Percentiles rank a stretch among this genome's conserved stretches.
These are phyloP conservation scores for Psilanteris sp. DNA, from an alignment of 1,140 invertebrate species.

Conservation along the genomic window DNA sequence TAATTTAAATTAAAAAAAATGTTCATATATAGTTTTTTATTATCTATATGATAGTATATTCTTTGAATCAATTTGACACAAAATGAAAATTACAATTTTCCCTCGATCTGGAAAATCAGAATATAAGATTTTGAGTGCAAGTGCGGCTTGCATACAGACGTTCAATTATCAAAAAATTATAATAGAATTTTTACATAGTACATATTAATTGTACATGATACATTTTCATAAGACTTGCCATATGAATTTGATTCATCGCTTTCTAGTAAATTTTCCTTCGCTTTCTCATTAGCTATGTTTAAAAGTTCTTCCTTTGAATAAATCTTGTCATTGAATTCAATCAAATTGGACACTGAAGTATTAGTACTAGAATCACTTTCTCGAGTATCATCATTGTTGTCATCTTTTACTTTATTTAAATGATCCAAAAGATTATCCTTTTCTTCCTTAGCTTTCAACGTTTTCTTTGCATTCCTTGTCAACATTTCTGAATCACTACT, in stretches of 20 bases:
- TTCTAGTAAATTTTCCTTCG: slow-evolving; percentile 65
- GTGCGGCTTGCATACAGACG: no score
- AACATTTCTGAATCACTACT: slow-evolving; percentile 40
- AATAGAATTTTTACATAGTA: no score
- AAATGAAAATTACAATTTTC: no score
- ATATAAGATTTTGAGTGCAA: no score
- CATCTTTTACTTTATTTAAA: slow-evolving; percentile 62
- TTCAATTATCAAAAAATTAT: no score
- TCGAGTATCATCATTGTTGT: slow-evolving; percentile 12
- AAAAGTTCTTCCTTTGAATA: slow-evolving; percentile 59
- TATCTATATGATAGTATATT: no score
- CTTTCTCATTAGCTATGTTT: slow-evolving; percentile 60
- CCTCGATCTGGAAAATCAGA: no score
- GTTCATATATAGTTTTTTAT: no score
- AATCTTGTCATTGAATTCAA: slow-evolving; percentile 15
- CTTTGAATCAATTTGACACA: no score
- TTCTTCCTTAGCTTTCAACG: slow-evolving; percentile 43
- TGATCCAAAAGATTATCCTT: slow-evolving; percentile 69
- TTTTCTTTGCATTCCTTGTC: slow-evolving; percentile 41
- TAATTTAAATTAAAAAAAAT: no score
- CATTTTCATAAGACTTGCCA: slow-evolving; percentile 51
- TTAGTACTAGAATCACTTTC: slow-evolving; percentile 42
- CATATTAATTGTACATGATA: no score
- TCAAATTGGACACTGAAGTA: slow-evolving; percentile 31
- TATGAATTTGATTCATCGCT: slow-evolving; percentile 65